A percentile compares a stretch with the other conserved stretches of the same genome.
phyloP scores from a whole-genome alignment of 2,113 vertebrate genomes.

The Spheniscus mendiculus region DNA sequence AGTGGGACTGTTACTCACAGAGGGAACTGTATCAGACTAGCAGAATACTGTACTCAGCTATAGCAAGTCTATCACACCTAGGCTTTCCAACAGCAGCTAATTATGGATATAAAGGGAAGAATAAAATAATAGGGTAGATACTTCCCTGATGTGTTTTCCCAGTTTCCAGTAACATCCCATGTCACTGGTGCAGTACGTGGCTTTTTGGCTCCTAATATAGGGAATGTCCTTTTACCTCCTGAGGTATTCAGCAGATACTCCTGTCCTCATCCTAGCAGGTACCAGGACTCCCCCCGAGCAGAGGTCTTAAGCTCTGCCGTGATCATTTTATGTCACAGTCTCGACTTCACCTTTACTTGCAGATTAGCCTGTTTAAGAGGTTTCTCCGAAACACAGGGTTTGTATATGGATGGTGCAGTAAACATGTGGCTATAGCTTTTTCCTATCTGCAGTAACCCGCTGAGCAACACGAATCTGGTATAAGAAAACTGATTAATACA shows the following conservation, averaged over 20 bases:
- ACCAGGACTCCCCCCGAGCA: not conserved
- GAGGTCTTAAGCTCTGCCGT: not conserved
- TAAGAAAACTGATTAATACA: not conserved
- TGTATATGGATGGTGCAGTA: not conserved
- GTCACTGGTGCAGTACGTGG: not conserved
- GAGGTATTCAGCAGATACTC: not conserved
- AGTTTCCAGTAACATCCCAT: not conserved
- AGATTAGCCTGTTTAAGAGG: not conserved
- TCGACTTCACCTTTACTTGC: not conserved
- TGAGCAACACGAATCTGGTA: not conserved
- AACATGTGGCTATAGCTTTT: not conserved
- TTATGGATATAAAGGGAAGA: not conserved
- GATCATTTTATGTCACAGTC: not conserved
- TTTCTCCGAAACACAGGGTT: not conserved
- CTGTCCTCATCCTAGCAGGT: not conserved
- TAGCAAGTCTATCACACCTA: not conserved
- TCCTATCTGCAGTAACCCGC: not conserved
- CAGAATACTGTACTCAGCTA: not conserved
- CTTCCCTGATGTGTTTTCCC: not conserved
- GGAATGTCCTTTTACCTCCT: not conserved
- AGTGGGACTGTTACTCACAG: not conserved
- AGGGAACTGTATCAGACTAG: not conserved
- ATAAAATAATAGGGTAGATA: not conserved
- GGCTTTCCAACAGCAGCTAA: not conserved
- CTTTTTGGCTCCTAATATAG: not conserved